Conservation (phyloP, 2,797 vertebrate genomes). For the Myiotriccus ornatus region DNA sequence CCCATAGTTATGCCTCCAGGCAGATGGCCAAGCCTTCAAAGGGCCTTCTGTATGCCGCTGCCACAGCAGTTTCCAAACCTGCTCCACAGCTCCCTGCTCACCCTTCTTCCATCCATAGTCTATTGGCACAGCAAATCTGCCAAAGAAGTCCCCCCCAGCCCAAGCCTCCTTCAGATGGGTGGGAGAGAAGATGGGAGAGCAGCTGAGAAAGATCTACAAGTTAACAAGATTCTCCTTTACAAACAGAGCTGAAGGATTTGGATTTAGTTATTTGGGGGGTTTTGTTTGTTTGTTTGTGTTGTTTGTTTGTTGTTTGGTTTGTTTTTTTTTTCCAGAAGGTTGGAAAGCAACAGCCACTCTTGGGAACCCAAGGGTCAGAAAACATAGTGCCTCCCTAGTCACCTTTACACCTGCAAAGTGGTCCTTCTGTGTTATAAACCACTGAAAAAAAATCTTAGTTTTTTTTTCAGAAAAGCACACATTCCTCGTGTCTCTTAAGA, state of each 20-base stretch:
- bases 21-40: slow-evolving; percentile 37
- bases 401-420: not conserved
- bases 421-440: not conserved
- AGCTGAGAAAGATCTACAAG: not conserved
- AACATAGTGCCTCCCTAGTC: fast-evolving
- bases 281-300: no score
- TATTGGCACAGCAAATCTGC: not conserved
- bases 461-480: not conserved
- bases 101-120: not conserved
- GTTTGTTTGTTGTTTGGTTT: no score
- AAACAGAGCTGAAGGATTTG: not conserved
- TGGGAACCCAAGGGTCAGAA: not conserved
- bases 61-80: slow-evolving; percentile 48
- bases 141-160: not conserved
- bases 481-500: not conserved
- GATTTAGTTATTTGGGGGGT: not conserved
- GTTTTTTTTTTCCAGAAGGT: not conserved
- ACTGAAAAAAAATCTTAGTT: not conserved
- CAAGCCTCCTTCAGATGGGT: slow-evolving; percentile 33
- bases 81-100: slow-evolving; percentile 26
- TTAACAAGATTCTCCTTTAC: not conserved
- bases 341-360: not conserved
- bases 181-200: not conserved
- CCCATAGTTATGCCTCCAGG: not conserved
- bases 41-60: not conserved